A percentile compares a stretch with the other conserved stretches of the same genome.
phyloP scores from a whole-genome alignment of 2,113 vertebrate species.

The Chlorocebus sabaeus region DNA sequence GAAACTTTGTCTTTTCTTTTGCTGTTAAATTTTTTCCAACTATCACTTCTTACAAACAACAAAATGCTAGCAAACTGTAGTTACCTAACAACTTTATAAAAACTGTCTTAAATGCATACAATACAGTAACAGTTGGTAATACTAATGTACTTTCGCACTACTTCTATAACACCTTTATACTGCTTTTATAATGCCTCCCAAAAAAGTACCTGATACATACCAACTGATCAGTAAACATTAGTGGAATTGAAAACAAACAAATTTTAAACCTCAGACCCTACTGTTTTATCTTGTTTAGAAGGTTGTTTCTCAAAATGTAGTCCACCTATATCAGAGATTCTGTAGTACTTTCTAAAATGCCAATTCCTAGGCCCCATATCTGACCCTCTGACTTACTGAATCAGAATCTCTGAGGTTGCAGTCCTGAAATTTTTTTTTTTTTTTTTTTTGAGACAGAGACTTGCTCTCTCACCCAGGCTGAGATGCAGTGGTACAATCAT shows the following conservation, averaged over 20 bases:
- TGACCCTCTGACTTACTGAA: background rate
- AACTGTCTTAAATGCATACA: background rate
- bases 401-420: background rate
- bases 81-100: conserved; percentile 25
- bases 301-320: background rate
- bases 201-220: background rate
- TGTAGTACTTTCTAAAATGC: background rate
- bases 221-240: conserved; percentile 4
- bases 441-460: no score
- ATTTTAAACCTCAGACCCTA: background rate
- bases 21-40: background rate
- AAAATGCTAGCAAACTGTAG: conserved; percentile 35
- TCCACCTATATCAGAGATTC: background rate
- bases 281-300: background rate
- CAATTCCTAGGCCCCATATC: background rate
- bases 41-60: background rate
- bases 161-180: background rate
- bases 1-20: background rate
- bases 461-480: no score
- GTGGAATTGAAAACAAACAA: conserved; percentile 1
- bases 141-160: background rate
- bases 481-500: no score
- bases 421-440: background rate
- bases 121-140: background rate
- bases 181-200: background rate